Base-by-base conservation (phyloP, 2,888 invertebrate species). In the Ryuthela nishihirai region DNA sequence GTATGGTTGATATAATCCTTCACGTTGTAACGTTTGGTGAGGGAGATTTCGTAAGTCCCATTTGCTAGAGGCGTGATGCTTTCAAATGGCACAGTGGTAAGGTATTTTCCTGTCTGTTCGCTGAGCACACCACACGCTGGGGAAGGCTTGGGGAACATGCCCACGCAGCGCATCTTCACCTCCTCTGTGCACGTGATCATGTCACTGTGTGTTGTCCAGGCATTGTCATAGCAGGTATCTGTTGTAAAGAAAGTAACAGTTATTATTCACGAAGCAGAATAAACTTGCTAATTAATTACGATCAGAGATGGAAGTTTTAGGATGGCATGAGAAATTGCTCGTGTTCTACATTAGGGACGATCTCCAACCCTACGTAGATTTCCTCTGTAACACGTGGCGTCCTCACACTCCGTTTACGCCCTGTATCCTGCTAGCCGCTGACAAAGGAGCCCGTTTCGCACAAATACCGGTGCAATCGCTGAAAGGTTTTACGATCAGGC, bases 111-210 rank as follows among this genome's bases (percentile, higher is more conserved):
- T 32, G 64, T 54, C 15, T 18, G 43, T 38, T 67, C 65, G 12
- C 61, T 62, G 49, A 62, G 66, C 34, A 67, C 60, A 17, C 67
- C 67, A 40, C 67, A 67, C 10, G 65, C 62, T n/a, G 67, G 67
- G 20, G 64, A 64, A 2, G 67, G 67, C 21, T 66, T 65, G 2
- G 67, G 67, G 36, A 62, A 65, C 43, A 67, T 66, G 3, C 67
- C 67, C 3, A 54, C 42, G 46, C 67, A 67, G 7, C 64, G 54
- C 55, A 67, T 61, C 23, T 43, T 61, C 21, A 67, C 61, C 1
- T 54, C 47, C 54, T 67, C 67, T 7, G 53, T 54, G 39, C 67
- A 67, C 2, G 49, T 41, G 34, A 67, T 60, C 64, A 63, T 65
- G 41, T 67, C 65, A 7, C 60, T 62, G 43, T 65, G 50, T 10